Conservation (phyloP, 1,140 invertebrate species). For the Lethrus apterus region DNA sequence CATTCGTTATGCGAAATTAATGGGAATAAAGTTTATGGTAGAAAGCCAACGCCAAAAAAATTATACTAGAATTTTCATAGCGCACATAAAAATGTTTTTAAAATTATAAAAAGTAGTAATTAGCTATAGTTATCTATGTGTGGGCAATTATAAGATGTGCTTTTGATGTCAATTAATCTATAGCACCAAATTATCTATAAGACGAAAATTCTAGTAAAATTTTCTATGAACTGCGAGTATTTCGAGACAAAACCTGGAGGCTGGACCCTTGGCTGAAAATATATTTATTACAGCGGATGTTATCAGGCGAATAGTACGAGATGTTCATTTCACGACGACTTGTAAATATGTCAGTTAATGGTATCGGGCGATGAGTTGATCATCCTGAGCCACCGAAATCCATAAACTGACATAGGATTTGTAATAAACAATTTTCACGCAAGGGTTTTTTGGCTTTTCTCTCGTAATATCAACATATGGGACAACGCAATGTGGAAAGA, state of each 20-base stretch:
- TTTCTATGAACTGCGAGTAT: not conserved
- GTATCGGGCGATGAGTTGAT: constrained; percentile 30
- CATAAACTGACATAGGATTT: constrained; percentile 21
- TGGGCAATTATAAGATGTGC: no score
- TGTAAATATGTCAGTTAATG: constrained; percentile 30
- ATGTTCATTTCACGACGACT: not conserved
- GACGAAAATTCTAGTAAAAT: no score
- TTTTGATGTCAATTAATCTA: no score
- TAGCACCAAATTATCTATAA: no score
- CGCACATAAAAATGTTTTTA: not conserved
- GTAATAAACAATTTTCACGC: constrained; percentile 18
- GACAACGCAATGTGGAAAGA: not conserved
- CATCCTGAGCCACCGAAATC: constrained; percentile 37
- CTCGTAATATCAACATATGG: not conserved
- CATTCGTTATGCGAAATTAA: not conserved
- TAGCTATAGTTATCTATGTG: no score
- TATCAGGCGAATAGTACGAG: not conserved
- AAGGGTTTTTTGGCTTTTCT: constrained; percentile 23
- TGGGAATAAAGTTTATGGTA: not conserved
- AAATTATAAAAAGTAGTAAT: no score
- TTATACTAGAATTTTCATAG: not conserved
- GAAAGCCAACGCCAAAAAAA: not conserved
- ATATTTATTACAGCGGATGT: constrained; percentile 2
- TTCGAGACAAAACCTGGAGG: constrained; percentile 26
- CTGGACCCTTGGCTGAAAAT: constrained; percentile 33